Base-by-base conservation (phyloP, 2,113 vertebrate genomes). In the Lycaon pictus region DNA sequence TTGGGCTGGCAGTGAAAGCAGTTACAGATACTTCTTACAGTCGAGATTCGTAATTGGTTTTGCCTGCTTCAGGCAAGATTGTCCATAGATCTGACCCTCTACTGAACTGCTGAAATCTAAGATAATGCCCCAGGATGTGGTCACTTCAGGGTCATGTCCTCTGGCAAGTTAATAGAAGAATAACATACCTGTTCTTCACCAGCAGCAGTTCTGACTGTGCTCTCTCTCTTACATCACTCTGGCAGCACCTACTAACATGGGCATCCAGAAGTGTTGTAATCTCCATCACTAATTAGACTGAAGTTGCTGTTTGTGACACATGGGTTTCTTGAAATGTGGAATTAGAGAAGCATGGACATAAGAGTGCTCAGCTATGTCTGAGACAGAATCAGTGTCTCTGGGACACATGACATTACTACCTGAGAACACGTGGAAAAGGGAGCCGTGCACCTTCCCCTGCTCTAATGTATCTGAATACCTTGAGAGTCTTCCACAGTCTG, bases 201-300 rank as follows among this genome's bases (percentile, higher is more conserved):
- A 0, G 65, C 67, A 22, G 13, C 2, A 2, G 3, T 15, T 2
- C 0, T 2, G 62, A 20, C 0, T 19, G 0, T 6, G 13, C 16
- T 3, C 1, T 27, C 7, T 1, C 27, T 11, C 29, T 0, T 5
- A 0, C 3, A 0, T 20, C 32, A 3, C 69, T 25, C 2, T 4
- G 27, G 51, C 4, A 11, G 19, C 25, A 11, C 20, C 23, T 58
- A 32, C 1, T 2, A 20, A 11, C 62, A 11, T 7, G 6, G 25
- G 19, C 19, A 0, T 15, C 29, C 27, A 27, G 1, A n/a, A 76
- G 16, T 10, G 2, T 5, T 2, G 2, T 23, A 22, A 23, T 17
- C 32, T 43, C 10, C 32, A 1, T 0, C 22, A 35, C 19, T 17
- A 2, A 0, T 11, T 7, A 8, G n/a, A 43, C 22, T 62, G 56